A percentile compares a stretch with the other conserved stretches of the same genome.
These are phyloP conservation scores for Brachionus asplanchnoidis DNA, from an alignment of 1,140 invertebrate species.

Conservation along the genomic window DNA sequence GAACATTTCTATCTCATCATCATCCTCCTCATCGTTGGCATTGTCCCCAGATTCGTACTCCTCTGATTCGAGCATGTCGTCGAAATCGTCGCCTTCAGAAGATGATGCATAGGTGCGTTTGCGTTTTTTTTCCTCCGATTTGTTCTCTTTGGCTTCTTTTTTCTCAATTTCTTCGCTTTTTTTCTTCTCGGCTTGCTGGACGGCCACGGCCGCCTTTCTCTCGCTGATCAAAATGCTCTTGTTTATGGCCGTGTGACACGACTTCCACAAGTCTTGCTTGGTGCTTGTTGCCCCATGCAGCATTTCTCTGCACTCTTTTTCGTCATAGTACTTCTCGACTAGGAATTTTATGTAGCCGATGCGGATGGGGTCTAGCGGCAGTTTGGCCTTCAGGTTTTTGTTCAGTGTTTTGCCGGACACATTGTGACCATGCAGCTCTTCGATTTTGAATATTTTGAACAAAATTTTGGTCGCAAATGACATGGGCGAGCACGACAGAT, in stretches of 20 bases:
- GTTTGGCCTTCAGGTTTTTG: conserved; percentile 31
- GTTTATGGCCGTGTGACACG: conserved; percentile 39
- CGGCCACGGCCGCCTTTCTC: conserved; percentile 28
- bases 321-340: conserved; percentile 39
- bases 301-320: conserved; percentile 40
- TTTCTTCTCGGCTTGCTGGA: not conserved
- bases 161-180: not conserved
- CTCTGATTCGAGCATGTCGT: not conserved
- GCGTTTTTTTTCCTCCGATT: not conserved
- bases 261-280: conserved; percentile 41
- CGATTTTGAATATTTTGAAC: conserved; percentile 41
- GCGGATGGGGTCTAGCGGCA: conserved; percentile 25
- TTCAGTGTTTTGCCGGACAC: conserved; percentile 29
- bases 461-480: conserved; percentile 37
- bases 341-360: conserved; percentile 38
- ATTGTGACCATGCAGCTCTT: conserved; percentile 42
- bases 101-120: not conserved
- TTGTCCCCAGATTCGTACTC: conserved; percentile 2
- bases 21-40: not conserved
- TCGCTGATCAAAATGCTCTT: conserved; percentile 37
- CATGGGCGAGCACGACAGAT: conserved; percentile 38
- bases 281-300: conserved; percentile 18
- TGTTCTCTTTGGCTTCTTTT: not conserved
- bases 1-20: not conserved
- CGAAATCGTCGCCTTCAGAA: not conserved